Percentiles rank a stretch among this genome's conserved stretches.
These are phyloP conservation scores for Himalopsyche tibetana DNA, from an alignment of 2,888 invertebrate genomes.

Conservation along the genomic window DNA sequence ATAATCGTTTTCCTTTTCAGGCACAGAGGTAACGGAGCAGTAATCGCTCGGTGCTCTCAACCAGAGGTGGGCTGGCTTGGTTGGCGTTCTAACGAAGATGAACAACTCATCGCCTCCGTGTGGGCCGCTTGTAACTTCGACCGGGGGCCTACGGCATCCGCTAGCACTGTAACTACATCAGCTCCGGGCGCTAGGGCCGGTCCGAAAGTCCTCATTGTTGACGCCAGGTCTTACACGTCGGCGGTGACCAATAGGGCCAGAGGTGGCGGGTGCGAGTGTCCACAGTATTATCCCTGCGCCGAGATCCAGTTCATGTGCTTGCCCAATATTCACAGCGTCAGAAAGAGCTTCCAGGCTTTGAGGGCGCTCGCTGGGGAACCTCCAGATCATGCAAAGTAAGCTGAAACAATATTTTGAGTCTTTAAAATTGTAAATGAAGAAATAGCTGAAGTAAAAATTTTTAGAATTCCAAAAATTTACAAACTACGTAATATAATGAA, in stretches of 20 bases:
- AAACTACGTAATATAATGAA: too few relatives aligned
- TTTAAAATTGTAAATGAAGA: too few relatives aligned
- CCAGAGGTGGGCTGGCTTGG: conserved; percentile 97
- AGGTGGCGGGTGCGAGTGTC: conserved; percentile 97
- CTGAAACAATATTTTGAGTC: neutral
- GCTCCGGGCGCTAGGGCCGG: conserved; percentile 75
- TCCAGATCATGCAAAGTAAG: conserved; percentile 87
- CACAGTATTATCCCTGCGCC: conserved; percentile 95
- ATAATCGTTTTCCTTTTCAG: conserved; percentile 70
- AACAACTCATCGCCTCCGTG: conserved; percentile 89
- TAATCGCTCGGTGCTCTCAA: conserved; percentile 95
- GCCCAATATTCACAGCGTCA: conserved; percentile 97
- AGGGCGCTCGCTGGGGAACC: conserved; percentile 87
- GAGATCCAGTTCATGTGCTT: conserved; percentile 98
- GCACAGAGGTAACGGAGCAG: conserved; percentile 91
- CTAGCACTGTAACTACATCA: conserved; percentile 65
- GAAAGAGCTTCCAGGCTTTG: conserved; percentile 93
- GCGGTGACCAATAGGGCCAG: conserved; percentile 97
- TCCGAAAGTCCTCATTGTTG: conserved; percentile 88
- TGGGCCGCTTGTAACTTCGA: conserved; percentile 88
- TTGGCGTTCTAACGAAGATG: conserved; percentile 94
- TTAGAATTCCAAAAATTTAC: too few relatives aligned
- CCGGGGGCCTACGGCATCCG: conserved; percentile 70
- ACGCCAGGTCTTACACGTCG: conserved; percentile 96
- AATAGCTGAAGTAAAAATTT: too few relatives aligned